These are phyloP conservation scores for Oreochromis niloticus DNA, from an alignment of 2,113 vertebrate genomes.

Conservation along the genomic window DNA sequence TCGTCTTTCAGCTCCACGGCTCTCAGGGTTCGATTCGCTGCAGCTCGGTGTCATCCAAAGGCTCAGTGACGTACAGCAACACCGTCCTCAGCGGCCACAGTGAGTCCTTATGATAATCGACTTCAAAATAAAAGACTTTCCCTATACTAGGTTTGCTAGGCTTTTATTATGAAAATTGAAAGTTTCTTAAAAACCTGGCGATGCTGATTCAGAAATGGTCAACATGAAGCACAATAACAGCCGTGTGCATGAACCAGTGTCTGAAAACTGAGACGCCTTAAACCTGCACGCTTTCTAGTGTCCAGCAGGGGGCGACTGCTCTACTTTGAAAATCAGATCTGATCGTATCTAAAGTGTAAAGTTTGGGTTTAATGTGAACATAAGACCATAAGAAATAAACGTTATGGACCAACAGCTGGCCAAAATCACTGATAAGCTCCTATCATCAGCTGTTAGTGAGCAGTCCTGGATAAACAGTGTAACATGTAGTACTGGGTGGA, in stretches of 20 bases:
- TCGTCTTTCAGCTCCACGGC: constrained; percentile 34
- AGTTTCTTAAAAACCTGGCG: background rate
- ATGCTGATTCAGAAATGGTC: background rate
- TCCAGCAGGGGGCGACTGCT: background rate
- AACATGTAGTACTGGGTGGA: background rate
- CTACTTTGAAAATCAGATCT: background rate
- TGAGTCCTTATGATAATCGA: constrained; percentile 38
- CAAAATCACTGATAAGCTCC: background rate
- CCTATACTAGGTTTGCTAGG: background rate
- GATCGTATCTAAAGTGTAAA: background rate
- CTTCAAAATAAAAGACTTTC: background rate
- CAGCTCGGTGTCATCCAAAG: constrained; percentile 37
- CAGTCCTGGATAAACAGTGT: background rate
- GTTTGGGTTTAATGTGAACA: background rate
- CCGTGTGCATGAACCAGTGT: accelerated
- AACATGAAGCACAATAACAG: background rate
- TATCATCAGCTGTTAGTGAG: background rate
- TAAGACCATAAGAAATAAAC: background rate
- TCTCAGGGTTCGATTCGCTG: constrained; percentile 37
- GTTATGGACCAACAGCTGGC: background rate
- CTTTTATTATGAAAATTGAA: background rate
- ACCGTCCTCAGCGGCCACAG: constrained; percentile 46
- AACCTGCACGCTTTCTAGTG: background rate
- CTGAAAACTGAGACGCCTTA: background rate
- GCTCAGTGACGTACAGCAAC: constrained; percentile 60